These are phyloP conservation scores for Acrocyrtus sp. DNA, from an alignment of 2,888 invertebrate genomes.

Conservation along the genomic window DNA sequence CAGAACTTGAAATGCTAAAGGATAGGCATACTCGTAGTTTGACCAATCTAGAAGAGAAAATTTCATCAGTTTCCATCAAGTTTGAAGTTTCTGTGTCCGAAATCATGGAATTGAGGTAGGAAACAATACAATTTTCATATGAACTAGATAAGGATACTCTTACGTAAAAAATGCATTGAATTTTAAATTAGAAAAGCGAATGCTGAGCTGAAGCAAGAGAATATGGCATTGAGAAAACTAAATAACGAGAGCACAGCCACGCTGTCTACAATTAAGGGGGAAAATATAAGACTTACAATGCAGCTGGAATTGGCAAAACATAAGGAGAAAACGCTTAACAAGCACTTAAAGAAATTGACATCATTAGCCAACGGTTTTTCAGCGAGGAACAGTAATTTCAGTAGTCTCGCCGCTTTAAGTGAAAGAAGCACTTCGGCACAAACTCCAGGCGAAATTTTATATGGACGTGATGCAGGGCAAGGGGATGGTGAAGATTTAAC, in stretches of 20 bases:
- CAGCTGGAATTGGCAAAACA: neutral
- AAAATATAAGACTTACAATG: constrained; percentile 4
- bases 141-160: no score
- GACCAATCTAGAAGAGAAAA: constrained; percentile 26
- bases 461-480: no score
- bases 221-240: constrained; percentile 5
- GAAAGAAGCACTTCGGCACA: no score
- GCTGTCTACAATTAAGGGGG: neutral
- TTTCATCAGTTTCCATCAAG: constrained; percentile 32
- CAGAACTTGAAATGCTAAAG: constrained; percentile 24
- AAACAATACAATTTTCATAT: no score
- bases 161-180: no score
- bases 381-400: no score
- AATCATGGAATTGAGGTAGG: constrained; percentile 20
- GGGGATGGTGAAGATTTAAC: constrained; percentile 13
- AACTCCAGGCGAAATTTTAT: no score
- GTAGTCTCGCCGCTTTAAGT: no score
- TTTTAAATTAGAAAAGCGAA: constrained; percentile 28
- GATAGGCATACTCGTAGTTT: constrained; percentile 28
- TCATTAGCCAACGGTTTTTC: no score
- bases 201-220: constrained; percentile 21
- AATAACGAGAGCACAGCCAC: neutral
- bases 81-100: constrained; percentile 38
- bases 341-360: constrained; percentile 8
- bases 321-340: constrained; percentile 7